Base-by-base conservation (phyloP, 2,888 invertebrate species). In the Drosophila infuscata region DNA sequence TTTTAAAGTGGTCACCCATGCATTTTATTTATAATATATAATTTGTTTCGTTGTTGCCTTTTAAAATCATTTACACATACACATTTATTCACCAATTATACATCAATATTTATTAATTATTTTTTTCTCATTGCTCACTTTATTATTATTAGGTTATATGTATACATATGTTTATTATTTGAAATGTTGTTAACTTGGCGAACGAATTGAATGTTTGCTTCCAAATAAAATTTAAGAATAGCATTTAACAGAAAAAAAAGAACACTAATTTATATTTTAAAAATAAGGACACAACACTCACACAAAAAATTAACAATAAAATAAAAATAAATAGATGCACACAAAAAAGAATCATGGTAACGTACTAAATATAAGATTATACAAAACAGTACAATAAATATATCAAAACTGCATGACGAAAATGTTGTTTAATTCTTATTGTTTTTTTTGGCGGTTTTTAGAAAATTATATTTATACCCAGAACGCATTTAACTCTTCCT, bases 111-210 rank as follows among this genome's bases (percentile, higher is more conserved):
- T 75, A 78, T 72, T 78, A 75, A 75, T 75, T 77, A 20, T 60
- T 70, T 58, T 57, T 49, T 54, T 64, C 65, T 61, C 48, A 64
- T 43, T 54, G 20, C 43, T 17, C 35, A 35, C 41, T 62, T 70
- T 59, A 56, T 74, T 65, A 72, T 29, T 38, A 56, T 29, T 38
- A 56, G 32, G 5, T 43, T 66, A 57, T 57, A 32, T 20, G 20
- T 32, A 15, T 41, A 41, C 33, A 61, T 52, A 70, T 62, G 67
- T 52, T n/a, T 58, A 62, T 60, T 68, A 75, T 68, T 74, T 46
- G 49, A 79, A 68, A 59, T 68, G 83, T 84, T 84, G 77, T 85
- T 83, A 74, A 82, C 68, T 65, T 66, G 59, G 80, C 78, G 81
- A 74, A 60, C 73, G 57, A 66, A 70, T 70, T 52, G 46, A 38